phyloP scores from a whole-genome alignment of 1,140 invertebrate genomes.

The Batillaria attramentaria region DNA sequence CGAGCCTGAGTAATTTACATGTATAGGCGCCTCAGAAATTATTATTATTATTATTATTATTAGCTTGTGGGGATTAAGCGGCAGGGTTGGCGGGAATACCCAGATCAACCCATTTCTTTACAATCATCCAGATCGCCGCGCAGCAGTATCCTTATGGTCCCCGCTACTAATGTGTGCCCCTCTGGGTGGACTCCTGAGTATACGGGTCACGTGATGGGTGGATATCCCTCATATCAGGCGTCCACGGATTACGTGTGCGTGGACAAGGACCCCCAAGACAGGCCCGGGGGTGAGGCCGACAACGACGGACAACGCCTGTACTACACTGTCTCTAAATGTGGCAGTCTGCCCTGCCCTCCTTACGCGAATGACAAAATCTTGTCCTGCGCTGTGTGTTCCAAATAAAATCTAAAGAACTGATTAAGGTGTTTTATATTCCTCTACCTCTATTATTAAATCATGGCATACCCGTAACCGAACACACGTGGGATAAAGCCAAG shows the following conservation, averaged over 20 bases:
- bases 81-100: too few relatives aligned
- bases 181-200: slow-evolving; percentile 45
- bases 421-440: not conserved
- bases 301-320: slow-evolving; percentile 46
- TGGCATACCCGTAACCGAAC: too few relatives aligned
- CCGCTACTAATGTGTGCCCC: slow-evolving; percentile 38
- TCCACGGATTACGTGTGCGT: slow-evolving; percentile 47
- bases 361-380: slow-evolving; percentile 45
- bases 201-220: slow-evolving; percentile 42
- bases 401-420: not conserved
- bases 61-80: too few relatives aligned
- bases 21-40: too few relatives aligned
- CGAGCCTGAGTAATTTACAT: too few relatives aligned
- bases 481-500: too few relatives aligned
- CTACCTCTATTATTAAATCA: not conserved
- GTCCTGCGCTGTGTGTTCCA: slow-evolving; percentile 41
- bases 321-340: slow-evolving; percentile 38
- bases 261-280: slow-evolving; percentile 38
- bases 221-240: slow-evolving; percentile 1
- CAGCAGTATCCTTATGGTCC: slow-evolving; percentile 43
- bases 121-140: too few relatives aligned
- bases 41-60: too few relatives aligned
- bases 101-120: too few relatives aligned
- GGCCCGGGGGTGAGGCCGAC: not conserved
- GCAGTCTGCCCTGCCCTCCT: slow-evolving; percentile 49